These are phyloP conservation scores for Montipora capitata DNA, from an alignment of 92 coral and sea anemone genomes.

Conservation along the genomic window DNA sequence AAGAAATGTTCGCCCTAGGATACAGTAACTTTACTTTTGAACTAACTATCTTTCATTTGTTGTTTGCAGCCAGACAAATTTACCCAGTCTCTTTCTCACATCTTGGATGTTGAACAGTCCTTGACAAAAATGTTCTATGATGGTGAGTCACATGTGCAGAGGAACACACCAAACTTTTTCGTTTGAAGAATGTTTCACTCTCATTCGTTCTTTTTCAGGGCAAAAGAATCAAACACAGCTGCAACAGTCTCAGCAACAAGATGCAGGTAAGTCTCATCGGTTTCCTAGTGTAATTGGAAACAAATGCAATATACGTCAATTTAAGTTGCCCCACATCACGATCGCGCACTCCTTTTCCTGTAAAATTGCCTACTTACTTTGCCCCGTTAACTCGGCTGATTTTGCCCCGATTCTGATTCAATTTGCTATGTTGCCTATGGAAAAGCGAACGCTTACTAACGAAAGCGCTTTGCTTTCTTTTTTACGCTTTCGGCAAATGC, in stretches of 20 bases:
- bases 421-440: not conserved
- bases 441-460: not conserved
- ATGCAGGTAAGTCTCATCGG: constrained; percentile 12
- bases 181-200: not conserved
- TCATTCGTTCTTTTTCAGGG: not conserved
- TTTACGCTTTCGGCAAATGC: constrained; percentile 1
- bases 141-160: constrained; percentile 59
- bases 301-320: no score
- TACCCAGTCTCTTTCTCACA: constrained; percentile 86
- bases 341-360: no score
- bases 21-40: no score
- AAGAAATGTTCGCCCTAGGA: no score
- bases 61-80: constrained; percentile 88
- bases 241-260: constrained; percentile 27
- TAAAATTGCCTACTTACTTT: no score
- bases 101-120: constrained; percentile 88
- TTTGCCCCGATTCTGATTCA: not conserved
- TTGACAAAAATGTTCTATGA: constrained; percentile 89
- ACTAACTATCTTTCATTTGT: not conserved
- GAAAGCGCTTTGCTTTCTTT: not conserved
- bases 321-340: no score
- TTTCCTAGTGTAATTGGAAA: no score
- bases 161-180: no score
- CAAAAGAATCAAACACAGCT: constrained; percentile 14
- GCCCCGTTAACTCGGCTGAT: no score